Conservation (phyloP, 2,113 vertebrate genomes). For the Camelus dromedarius region DNA sequence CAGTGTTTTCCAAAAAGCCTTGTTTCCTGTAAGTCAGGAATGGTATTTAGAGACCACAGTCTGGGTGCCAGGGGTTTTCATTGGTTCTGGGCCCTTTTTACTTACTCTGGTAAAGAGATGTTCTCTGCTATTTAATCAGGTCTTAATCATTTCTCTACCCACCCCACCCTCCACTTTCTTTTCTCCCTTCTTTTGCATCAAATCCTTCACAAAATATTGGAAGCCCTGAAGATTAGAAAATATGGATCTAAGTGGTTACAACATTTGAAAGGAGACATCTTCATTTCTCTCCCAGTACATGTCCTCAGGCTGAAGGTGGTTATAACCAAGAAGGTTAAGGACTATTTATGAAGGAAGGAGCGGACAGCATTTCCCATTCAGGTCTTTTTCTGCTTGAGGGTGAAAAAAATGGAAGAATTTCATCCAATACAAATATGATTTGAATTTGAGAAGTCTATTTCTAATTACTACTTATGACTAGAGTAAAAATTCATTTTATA, state of each 20-base stretch:
- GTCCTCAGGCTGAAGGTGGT: neutral
- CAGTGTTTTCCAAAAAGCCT: neutral
- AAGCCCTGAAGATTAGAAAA: neutral
- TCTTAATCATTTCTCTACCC: neutral
- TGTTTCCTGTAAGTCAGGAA: neutral
- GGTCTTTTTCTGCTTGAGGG: neutral
- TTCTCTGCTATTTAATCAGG: neutral
- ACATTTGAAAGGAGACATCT: neutral
- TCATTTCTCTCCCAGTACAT: neutral
- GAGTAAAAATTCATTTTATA: slow-evolving; percentile 71
- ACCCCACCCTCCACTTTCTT: neutral
- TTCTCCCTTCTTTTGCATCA: neutral
- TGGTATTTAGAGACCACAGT: neutral
- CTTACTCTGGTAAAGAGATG: neutral
- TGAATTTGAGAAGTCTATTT: slow-evolving; percentile 65
- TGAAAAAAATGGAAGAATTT: slow-evolving; percentile 13
- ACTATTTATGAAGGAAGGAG: neutral
- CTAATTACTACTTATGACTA: slow-evolving; percentile 70
- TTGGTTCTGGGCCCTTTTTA: neutral
- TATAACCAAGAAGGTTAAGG: neutral
- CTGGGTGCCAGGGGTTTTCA: neutral
- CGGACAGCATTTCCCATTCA: neutral
- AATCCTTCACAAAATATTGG: neutral
- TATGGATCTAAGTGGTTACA: neutral
- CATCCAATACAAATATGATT: slow-evolving; percentile 62